Evolutionary conservation across 1,140 invertebrate genomes (phyloP), one percentile per base, ranked within the genome.

Genomic region (Pachyrhynchus sulphureomaculatus): DNA sequence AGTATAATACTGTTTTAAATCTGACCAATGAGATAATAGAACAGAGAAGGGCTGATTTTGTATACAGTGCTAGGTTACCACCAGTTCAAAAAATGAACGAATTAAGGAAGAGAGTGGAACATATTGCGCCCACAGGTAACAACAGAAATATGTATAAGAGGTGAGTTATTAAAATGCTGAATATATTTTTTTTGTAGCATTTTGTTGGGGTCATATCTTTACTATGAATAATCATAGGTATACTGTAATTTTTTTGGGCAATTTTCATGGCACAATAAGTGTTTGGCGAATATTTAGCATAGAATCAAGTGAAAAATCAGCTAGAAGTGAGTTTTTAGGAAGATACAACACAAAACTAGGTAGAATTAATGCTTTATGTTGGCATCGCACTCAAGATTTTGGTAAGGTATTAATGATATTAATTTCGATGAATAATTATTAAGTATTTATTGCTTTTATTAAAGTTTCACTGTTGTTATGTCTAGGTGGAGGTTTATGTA

Each of bases 141-240:
- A n/a, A n/a, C n/a, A n/a, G n/a, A n/a, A n/a, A n/a, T n/a, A n/a
- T n/a, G n/a, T n/a, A n/a, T n/a, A n/a, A n/a, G n/a, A n/a, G n/a
- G n/a, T n/a, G n/a, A n/a, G n/a, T n/a, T n/a, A n/a, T n/a, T n/a
- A n/a, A n/a, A n/a, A n/a, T n/a, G n/a, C n/a, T n/a, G n/a, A n/a
- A n/a, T n/a, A n/a, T n/a, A n/a, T n/a, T n/a, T n/a, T n/a, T n/a
- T 17, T 49, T 66, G 59, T 62, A 72, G 67, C 64, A 23, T 70
- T 67, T 52, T 41, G 15, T 13, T 71, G 70, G 68, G 61, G 62
- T 48, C 64, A 69, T 53, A 32, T 52, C 9, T 65, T 69, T 33
- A 45, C 3, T 9, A 21, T 29, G 32, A 23, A 47, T 21, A 9
- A 26, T 18, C 13, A 51, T 15, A 32, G 29, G 17, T 64, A 21